Percentiles rank a stretch among this genome's conserved stretches.
These are phyloP conservation scores for Lithodes maja DNA, from an alignment of 2,888 invertebrate genomes.

Conservation along the genomic window DNA sequence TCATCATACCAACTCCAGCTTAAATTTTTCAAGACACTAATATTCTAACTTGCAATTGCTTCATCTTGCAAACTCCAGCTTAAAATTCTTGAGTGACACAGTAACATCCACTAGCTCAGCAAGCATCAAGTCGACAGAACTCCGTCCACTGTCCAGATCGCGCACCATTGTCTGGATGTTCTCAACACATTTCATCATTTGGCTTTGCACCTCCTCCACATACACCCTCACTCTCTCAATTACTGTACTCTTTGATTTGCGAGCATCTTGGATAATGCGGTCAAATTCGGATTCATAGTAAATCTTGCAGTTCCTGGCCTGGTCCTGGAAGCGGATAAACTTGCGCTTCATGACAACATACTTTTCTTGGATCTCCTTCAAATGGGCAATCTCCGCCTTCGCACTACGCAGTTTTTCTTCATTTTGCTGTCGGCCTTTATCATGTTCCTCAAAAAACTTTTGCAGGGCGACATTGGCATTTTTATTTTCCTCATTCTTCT, in stretches of 20 bases:
- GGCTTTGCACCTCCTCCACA: conserved; percentile 26
- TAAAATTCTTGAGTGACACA: not conserved
- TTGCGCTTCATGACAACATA: conserved; percentile 29
- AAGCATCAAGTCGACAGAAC: not conserved
- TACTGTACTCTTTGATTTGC: conserved; percentile 4
- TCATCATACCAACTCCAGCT: no score
- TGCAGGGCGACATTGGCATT: conserved; percentile 3
- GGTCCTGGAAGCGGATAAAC: conserved; percentile 12
- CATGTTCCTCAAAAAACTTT: conserved; percentile 16
- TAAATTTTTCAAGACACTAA: no score
- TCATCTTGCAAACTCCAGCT: not conserved
- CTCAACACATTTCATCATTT: conserved; percentile 8
- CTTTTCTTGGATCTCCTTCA: conserved; percentile 23
- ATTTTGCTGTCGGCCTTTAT: not conserved
- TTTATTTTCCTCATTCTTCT: conserved; percentile 46
- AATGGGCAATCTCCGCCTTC: conserved; percentile 9
- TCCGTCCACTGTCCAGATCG: not conserved
- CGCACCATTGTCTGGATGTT: not conserved
- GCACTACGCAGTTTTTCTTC: conserved; percentile 5
- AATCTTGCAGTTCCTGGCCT: not conserved
- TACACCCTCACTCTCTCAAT: not conserved
- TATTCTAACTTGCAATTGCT: no score
- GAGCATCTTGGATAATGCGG: conserved; percentile 5
- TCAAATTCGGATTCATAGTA: conserved; percentile 29
- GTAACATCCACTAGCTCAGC: not conserved